Conservation (phyloP, 2,113 vertebrate genomes). For the Coryphaenoides rupestris region DNA sequence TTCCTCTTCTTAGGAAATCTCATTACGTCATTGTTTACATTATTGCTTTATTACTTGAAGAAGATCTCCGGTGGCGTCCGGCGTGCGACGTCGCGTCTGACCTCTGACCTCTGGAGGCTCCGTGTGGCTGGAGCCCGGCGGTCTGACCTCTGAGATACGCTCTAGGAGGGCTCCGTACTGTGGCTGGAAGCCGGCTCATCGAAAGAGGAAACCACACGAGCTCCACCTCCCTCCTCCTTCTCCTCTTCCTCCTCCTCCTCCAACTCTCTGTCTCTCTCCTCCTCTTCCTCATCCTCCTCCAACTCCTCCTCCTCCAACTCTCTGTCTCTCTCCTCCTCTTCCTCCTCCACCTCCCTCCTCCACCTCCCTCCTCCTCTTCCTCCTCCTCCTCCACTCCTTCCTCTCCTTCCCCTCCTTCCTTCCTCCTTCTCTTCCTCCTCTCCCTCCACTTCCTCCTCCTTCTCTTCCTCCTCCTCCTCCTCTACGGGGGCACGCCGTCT, state of each 20-base stretch:
- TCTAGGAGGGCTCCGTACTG: too few relatives aligned
- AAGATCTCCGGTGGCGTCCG: slow-evolving; percentile 50
- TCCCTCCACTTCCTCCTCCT: slow-evolving; percentile 30
- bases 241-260: slow-evolving; percentile 26
- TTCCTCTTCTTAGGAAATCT: slow-evolving; percentile 44
- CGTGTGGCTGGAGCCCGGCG: slow-evolving; percentile 65
- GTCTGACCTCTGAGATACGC: slow-evolving; percentile 51
- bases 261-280: slow-evolving; percentile 39
- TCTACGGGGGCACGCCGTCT: too few relatives aligned
- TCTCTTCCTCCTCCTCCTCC: slow-evolving; percentile 28
- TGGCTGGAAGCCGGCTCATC: too few relatives aligned
- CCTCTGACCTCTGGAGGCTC: slow-evolving; percentile 60
- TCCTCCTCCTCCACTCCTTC: too few relatives aligned
- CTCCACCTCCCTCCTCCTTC: slow-evolving; percentile 28
- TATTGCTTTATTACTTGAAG: slow-evolving; percentile 69
- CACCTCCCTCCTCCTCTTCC: too few relatives aligned
- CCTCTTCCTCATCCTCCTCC: too few relatives aligned
- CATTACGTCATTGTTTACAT: slow-evolving; percentile 51
- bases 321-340: too few relatives aligned
- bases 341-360: too few relatives aligned
- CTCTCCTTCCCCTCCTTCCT: too few relatives aligned
- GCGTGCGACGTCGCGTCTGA: slow-evolving; percentile 62
- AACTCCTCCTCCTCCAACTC: too few relatives aligned
- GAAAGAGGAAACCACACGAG: too few relatives aligned
- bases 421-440: too few relatives aligned